A percentile compares a stretch with the other conserved stretches of the same genome.
Conservation (phyloP, 2,888 invertebrate genomes). For the Tiliacea aurago region DNA sequence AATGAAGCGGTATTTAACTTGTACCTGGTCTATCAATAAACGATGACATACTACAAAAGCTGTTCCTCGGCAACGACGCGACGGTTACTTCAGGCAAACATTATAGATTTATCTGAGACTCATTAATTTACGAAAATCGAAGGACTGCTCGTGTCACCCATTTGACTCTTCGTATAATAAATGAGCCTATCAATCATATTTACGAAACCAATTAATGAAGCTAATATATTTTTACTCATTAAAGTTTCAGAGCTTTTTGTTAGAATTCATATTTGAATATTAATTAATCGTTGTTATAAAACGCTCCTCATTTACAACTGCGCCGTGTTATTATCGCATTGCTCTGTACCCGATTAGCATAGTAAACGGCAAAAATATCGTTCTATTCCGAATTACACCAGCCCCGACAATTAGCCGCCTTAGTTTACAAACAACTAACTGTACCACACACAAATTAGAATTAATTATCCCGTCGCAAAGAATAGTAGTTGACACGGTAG, state of each 20-base stretch:
- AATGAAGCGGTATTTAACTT: slow-evolving; percentile 40
- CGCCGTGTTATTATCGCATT: slow-evolving; percentile 40
- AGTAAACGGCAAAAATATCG: slow-evolving; percentile 55
- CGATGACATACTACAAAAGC: slow-evolving; percentile 40
- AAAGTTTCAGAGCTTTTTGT: slow-evolving; percentile 27
- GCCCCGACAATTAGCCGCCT: slow-evolving; percentile 41
- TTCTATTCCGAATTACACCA: slow-evolving; percentile 39
- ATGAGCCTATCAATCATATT: slow-evolving; percentile 28
- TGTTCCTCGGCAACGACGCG: neutral
- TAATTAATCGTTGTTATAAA: slow-evolving; percentile 31
- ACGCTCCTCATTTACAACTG: slow-evolving; percentile 35
- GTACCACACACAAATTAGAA: slow-evolving; percentile 55
- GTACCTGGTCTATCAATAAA: slow-evolving; percentile 41
- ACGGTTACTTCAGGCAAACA: neutral
- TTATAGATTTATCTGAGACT: slow-evolving; percentile 17
- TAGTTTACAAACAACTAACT: slow-evolving; percentile 53
- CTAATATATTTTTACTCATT: slow-evolving; percentile 25
- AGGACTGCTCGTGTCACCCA: slow-evolving; percentile 14
- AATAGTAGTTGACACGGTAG: slow-evolving; percentile 54
- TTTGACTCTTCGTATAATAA: slow-evolving; percentile 28
- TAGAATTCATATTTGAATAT: slow-evolving; percentile 31
- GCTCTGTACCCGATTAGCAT: slow-evolving; percentile 53
- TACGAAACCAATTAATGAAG: slow-evolving; percentile 27
- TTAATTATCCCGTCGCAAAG: slow-evolving; percentile 59
- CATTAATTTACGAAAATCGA: slow-evolving; percentile 28